A percentile compares a stretch with the other conserved stretches of the same genome.
These are phyloP conservation scores for Listrodromus nycthemerus DNA, from an alignment of 2,888 invertebrate genomes.

Conservation along the genomic window DNA sequence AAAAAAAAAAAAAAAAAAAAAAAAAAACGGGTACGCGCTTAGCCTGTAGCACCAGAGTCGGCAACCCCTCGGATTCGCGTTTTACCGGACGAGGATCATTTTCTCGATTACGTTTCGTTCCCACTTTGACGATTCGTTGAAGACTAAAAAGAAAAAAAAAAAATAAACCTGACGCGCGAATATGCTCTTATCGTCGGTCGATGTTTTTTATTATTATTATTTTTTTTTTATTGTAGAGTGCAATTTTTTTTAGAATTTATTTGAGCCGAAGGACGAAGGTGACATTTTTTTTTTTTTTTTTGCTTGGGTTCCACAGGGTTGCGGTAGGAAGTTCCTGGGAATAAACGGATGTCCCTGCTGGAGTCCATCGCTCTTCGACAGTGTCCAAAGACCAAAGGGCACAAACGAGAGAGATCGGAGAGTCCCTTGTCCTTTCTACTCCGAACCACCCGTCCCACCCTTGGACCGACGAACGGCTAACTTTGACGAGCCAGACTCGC, in stretches of 20 bases:
- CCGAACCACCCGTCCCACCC: conserved; percentile 37
- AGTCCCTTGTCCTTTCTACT: conserved; percentile 53
- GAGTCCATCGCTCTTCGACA: conserved; percentile 45
- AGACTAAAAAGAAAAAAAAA: not conserved
- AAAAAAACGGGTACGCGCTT: conserved; percentile 49
- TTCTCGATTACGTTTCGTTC: conserved; percentile 58
- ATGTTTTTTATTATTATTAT: too few relatives aligned
- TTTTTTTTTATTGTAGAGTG: too few relatives aligned
- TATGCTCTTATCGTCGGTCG: not conserved
- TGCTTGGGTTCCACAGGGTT: not conserved
- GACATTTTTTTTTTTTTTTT: too few relatives aligned
- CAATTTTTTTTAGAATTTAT: not conserved
- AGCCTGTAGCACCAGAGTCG: conserved; percentile 31
- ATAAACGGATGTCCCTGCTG: conserved; percentile 43
- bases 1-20: too few relatives aligned
- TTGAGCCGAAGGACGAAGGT: not conserved
- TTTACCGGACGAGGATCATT: conserved; percentile 64
- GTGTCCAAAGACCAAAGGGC: conserved; percentile 63
- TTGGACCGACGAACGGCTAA: conserved; percentile 69
- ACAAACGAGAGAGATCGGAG: conserved; percentile 34
- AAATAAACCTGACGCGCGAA: conserved; percentile 11
- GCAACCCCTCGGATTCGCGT: conserved; percentile 51
- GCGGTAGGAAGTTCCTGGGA: not conserved
- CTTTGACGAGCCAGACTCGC: conserved; percentile 70
- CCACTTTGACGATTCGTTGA: not conserved